Evolutionary conservation across 2,888 invertebrate genomes (phyloP).

Genomic region (Noctua janthe): DNA sequence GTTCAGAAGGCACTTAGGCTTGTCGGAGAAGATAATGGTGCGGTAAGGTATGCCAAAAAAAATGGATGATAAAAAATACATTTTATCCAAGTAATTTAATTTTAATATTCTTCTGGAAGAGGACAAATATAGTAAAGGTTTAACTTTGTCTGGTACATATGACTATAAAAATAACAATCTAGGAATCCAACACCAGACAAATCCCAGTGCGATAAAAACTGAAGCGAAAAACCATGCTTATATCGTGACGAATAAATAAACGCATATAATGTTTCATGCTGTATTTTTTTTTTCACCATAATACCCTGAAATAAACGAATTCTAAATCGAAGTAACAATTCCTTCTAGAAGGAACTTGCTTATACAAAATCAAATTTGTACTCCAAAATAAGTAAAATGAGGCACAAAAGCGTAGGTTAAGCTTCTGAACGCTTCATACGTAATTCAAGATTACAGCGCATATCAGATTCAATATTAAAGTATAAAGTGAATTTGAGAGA

Average conservation of each 20-base stretch:
- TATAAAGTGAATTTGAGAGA: background rate
- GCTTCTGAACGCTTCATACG: constrained; percentile 25
- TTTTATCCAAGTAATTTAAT: background rate
- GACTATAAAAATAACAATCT: constrained; percentile 4
- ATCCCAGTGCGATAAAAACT: constrained; percentile 44
- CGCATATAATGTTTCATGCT: constrained; percentile 30
- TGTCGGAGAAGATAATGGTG: background rate
- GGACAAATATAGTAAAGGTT: too few species aligned
- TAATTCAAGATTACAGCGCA: background rate
- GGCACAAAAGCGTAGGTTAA: constrained; percentile 18
- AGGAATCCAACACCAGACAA: constrained; percentile 40
- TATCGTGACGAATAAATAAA: constrained; percentile 17
- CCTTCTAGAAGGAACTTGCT: constrained; percentile 1
- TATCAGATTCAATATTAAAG: background rate
- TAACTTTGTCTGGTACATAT: constrained; percentile 10
- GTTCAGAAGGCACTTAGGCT: background rate
- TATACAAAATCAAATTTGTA: background rate
- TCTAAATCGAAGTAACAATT: constrained; percentile 6
- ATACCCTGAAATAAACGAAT: constrained; percentile 2
- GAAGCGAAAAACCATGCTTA: constrained; percentile 54
- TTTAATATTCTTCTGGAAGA: background rate
- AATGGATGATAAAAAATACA: background rate
- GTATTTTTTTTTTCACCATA: constrained; percentile 6
- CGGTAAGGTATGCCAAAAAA: background rate
- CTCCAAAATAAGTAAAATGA: constrained; percentile 19